phyloP scores from a whole-genome alignment of 2,888 invertebrate genomes.

The Alloplasta piceator region DNA sequence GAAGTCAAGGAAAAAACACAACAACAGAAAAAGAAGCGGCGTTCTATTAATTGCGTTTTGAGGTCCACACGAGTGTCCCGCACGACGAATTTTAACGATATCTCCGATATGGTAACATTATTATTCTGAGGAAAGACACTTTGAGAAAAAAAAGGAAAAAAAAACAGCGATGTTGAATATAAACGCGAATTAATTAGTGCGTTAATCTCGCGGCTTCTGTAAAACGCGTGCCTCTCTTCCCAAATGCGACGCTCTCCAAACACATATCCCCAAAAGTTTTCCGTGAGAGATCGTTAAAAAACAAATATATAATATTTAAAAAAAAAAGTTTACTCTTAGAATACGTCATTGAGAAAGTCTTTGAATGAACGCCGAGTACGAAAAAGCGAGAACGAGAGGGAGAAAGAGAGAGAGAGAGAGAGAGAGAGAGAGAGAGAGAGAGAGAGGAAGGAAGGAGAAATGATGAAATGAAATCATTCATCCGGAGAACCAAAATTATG shows the following conservation, averaged over 20 bases:
- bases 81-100: slow-evolving; percentile 45
- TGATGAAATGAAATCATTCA: slow-evolving; percentile 38
- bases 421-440: slow-evolving; percentile 11
- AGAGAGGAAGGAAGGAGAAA: slow-evolving; percentile 26
- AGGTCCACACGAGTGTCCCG: slow-evolving; percentile 43
- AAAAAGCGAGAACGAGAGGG: too few relatives aligned
- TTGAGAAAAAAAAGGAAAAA: too few relatives aligned
- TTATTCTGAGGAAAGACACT: too few relatives aligned
- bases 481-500: slow-evolving; percentile 37
- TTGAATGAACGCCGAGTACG: too few relatives aligned
- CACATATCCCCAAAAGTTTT: slow-evolving; percentile 61
- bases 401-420: slow-evolving; percentile 37
- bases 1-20: not conserved
- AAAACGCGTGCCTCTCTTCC: slow-evolving; percentile 67
- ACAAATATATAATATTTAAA: slow-evolving; percentile 7
- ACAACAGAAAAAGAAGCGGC: slow-evolving; percentile 11
- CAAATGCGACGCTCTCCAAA: slow-evolving; percentile 56
- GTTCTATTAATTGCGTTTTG: slow-evolving; percentile 15
- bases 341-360: not conserved
- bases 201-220: slow-evolving; percentile 62
- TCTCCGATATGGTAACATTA: slow-evolving; percentile 19
- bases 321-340: slow-evolving; percentile 25
- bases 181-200: slow-evolving; percentile 53
- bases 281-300: slow-evolving; percentile 37
- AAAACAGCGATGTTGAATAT: slow-evolving; percentile 38